A percentile compares a stretch with the other conserved stretches of the same genome.
phyloP scores from a whole-genome alignment of 2,888 invertebrate species.

The Drosophila longiperda region DNA sequence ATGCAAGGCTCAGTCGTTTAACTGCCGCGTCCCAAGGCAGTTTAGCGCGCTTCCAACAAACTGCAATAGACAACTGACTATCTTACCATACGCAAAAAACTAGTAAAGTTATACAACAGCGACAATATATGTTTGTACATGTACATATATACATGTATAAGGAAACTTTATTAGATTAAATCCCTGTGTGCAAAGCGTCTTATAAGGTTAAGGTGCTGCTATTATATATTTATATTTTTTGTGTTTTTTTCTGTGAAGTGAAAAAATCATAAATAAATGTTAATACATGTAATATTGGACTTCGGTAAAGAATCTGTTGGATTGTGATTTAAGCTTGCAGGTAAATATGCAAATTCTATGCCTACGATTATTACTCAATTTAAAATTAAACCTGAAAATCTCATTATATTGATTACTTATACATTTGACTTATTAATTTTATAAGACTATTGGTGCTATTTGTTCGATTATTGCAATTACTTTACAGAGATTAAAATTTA shows the following conservation, averaged over 20 bases:
- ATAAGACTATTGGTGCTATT: background rate
- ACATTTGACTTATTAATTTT: background rate
- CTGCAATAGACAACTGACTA: slow-evolving; percentile 17
- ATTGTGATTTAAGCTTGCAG: slow-evolving; percentile 1
- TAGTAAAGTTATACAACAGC: slow-evolving; percentile 22
- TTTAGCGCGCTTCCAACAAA: slow-evolving; percentile 76
- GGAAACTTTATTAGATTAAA: slow-evolving; percentile 4
- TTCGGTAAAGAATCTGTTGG: background rate
- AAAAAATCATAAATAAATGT: background rate
- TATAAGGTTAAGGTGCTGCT: slow-evolving; percentile 5
- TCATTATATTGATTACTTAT: background rate
- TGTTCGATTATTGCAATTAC: background rate
- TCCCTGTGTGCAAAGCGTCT: background rate
- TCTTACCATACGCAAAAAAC: slow-evolving; percentile 10
- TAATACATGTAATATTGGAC: background rate
- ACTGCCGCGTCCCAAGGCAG: slow-evolving; percentile 85
- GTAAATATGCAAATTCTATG: slow-evolving; percentile 33
- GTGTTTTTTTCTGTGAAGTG: slow-evolving; percentile 60
- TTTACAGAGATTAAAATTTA: background rate
- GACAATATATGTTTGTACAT: slow-evolving; percentile 17
- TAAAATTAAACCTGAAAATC: background rate
- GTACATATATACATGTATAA: background rate
- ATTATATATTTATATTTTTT: slow-evolving; percentile 27
- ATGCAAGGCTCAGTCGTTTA: slow-evolving; percentile 83
- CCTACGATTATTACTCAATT: background rate